Evolutionary conservation across 2,888 invertebrate species (phyloP), one percentile per base, ranked within the genome.

Genomic region (Petrophora chlorosata): DNA sequence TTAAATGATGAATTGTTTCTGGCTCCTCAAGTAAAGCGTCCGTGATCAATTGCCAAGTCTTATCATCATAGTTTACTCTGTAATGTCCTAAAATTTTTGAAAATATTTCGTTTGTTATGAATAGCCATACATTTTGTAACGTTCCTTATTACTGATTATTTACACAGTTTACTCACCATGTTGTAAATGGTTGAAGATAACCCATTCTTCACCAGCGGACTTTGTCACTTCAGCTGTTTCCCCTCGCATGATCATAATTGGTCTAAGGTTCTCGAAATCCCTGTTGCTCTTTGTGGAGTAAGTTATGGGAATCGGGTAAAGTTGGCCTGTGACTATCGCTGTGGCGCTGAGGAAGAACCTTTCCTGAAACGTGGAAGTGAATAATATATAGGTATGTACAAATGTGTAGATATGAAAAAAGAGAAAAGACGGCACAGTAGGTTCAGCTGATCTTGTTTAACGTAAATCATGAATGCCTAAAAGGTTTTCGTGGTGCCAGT

Each of bases 141-240:
- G n/a, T n/a, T n/a, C n/a, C n/a, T n/a, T n/a, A 29, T 2, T n/a
- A 8, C n/a, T 3, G 8, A n/a, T 1, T 34, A 30, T 15, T 28
- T 15, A 32, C n/a, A 38, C 59, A n/a, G 15, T 7, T 26, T 12
- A 26, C 13, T 62, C 73, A 93, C 94, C 93, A 56, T 93, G 93
- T 75, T 94, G 92, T 51, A 92, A 83, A 39, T 93, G 70, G 67
- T 94, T 94, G 42, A 94, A 87, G 28, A 94, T 84, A 16, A 94
- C 90, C 94, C 94, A 94, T 48, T 91, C 87, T 48, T 82, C 79
- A 0, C 74, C 79, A 12, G 70, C 44, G 1, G 47, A 52, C 45
- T 80, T 82, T 1, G 64, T 55, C 0, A 84, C 36, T 0, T 75
- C 75, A 26, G 80, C 76, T 4, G 66, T 70, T 30, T 80, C 79